Base-by-base conservation (phyloP, 2,113 vertebrate species). In the Paraplagusia blochii region DNA sequence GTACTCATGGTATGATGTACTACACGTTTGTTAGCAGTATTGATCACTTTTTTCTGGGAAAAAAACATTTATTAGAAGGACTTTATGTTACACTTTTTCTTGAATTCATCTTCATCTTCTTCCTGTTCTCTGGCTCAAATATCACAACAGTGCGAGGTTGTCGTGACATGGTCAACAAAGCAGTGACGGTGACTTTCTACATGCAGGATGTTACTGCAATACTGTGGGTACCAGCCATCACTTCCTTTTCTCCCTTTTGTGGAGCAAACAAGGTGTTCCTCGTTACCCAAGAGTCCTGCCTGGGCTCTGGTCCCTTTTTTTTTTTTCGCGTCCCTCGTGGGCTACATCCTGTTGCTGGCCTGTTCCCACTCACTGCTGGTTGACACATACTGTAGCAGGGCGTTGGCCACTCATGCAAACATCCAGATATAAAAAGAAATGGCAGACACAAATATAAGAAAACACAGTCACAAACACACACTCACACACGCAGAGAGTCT, bases 311-410 rank as follows among this genome's bases (percentile, higher is more conserved):
- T 58, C 39, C 61, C 44, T 45, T 67, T 40, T 53, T 62, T 50
- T 51, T 17, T 53, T 62, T 50, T 51, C 19, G 49, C 17, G 54
- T 69, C 77, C 58, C 70, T 65, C 53, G 17, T 56, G 59, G 73
- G 68, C 84, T 75, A 81, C 82, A 85, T 86, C 84, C 84, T 85
- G 83, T 84, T 73, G 66, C 59, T 11, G 46, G 64, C 55, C 64
- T 61, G 76, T 82, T 63, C 77, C 73, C 77, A 85, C 81, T 77
- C 49, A 29, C 53, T 66, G 80, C 53, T 66, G 80, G 70, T 79
- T 84, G 79, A 88, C 81, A 84, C 71, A 69, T n/a, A 51, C 80
- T 79, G 79, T 69, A 72, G 63, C 70, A 73, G 82, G 82, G 80
- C 69, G 63, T 83, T 70, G 66, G 74, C 71, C 50, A 1, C 35